A percentile compares a stretch with the other conserved stretches of the same genome.
phyloP scores from a whole-genome alignment of 2,888 invertebrate species.

The Crematogaster levior region DNA sequence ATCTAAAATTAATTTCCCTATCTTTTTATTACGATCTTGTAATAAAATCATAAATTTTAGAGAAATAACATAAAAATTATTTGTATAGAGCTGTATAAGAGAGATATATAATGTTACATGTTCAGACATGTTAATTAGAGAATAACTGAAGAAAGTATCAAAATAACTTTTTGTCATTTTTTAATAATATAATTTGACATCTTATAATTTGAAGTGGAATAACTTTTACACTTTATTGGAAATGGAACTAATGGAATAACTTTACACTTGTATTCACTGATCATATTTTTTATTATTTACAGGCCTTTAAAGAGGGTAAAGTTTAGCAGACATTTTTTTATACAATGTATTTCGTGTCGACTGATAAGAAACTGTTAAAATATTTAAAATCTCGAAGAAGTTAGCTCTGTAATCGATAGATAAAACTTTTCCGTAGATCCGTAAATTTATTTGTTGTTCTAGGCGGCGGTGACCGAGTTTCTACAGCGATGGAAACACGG shows the following conservation, averaged over 20 bases:
- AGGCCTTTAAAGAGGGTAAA: no score
- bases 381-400: background rate
- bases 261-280: background rate
- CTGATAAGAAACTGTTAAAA: no score
- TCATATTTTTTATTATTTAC: background rate
- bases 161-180: no score
- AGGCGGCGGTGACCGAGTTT: slow-evolving; percentile 86
- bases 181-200: no score
- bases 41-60: background rate
- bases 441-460: background rate
- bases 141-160: no score
- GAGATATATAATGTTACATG: background rate
- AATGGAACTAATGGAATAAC: no score
- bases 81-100: background rate
- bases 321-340: slow-evolving; percentile 66
- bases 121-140: no score
- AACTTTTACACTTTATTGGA: no score
- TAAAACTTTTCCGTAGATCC: background rate
- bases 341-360: background rate
- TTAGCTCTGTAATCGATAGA: background rate
- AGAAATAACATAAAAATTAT: background rate
- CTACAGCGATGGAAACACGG: slow-evolving; percentile 83
- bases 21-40: background rate
- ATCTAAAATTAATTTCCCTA: no score
- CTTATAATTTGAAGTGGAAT: no score